phyloP scores from a whole-genome alignment of 2,888 invertebrate genomes.

The Rhagium mordax region DNA sequence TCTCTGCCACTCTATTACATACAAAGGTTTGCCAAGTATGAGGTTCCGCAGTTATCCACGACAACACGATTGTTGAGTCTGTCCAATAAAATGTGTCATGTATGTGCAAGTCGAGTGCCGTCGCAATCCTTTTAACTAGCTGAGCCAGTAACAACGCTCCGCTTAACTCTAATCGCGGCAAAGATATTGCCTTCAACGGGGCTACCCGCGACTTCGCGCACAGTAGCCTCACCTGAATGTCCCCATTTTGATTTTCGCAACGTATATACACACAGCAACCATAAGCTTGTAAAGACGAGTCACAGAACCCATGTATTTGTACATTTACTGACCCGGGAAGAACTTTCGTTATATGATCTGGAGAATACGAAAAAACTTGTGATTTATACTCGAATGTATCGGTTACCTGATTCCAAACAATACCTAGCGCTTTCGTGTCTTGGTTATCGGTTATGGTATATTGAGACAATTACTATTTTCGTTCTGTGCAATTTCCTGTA shows the following conservation, averaged over 20 bases:
- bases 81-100: slow-evolving; percentile 46
- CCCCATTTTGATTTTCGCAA: background rate
- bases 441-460: too few species aligned
- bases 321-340: background rate
- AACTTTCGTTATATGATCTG: too few species aligned
- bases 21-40: slow-evolving; percentile 51
- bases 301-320: background rate
- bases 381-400: too few species aligned
- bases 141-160: slow-evolving; percentile 49
- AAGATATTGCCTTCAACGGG: slow-evolving; percentile 47
- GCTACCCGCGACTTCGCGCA: slow-evolving; percentile 51
- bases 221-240: slow-evolving; percentile 19
- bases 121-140: slow-evolving; percentile 37
- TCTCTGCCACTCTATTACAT: slow-evolving; percentile 48
- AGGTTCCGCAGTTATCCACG: slow-evolving; percentile 52
- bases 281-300: too few species aligned
- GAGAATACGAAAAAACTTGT: too few species aligned
- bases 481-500: too few species aligned
- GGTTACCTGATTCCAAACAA: too few species aligned
- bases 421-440: too few species aligned
- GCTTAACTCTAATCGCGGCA: slow-evolving; percentile 58
- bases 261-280: background rate
- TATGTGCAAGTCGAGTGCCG: slow-evolving; percentile 19
- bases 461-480: too few species aligned
- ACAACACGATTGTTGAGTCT: slow-evolving; percentile 58